Conservation (phyloP, 2,888 invertebrate genomes). For the Aphodius sticticus region DNA sequence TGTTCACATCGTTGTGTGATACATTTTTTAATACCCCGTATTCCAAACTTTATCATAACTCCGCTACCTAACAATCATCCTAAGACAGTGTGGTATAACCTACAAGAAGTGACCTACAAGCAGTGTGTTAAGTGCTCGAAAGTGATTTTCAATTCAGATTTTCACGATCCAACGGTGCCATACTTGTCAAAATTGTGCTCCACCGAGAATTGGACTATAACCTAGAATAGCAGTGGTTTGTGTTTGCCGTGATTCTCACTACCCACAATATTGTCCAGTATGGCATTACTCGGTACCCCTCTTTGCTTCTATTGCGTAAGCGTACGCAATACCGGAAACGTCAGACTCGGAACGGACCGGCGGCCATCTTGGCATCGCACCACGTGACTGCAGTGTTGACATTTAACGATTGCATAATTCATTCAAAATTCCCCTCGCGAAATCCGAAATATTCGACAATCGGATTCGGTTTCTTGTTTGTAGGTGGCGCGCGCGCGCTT, state of each 20-base stretch:
- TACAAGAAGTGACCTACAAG: not conserved
- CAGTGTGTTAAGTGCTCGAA: not conserved
- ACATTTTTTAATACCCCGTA: constrained; percentile 6
- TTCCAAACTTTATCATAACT: not conserved
- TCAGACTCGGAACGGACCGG: not conserved
- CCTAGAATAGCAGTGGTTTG: not conserved
- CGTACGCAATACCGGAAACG: not conserved
- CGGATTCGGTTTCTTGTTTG: not conserved
- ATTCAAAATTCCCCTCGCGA: not conserved
- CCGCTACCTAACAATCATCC: not conserved
- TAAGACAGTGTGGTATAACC: constrained; percentile 6
- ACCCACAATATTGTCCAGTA: not conserved
- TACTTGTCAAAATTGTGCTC: not conserved
- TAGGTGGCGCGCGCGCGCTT: not conserved
- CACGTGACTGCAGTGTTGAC: not conserved
- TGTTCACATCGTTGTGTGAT: constrained; percentile 37
- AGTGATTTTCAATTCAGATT: not conserved
- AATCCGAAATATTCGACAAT: not conserved
- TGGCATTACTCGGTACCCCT: not conserved
- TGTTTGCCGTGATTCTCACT: not conserved
- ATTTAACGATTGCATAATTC: constrained; percentile 7
- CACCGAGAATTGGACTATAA: too few species aligned
- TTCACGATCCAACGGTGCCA: not conserved
- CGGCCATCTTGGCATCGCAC: not conserved
- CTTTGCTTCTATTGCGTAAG: not conserved